phyloP scores from a whole-genome alignment of 2,797 vertebrate genomes.

The Amphiprion clarkii region DNA sequence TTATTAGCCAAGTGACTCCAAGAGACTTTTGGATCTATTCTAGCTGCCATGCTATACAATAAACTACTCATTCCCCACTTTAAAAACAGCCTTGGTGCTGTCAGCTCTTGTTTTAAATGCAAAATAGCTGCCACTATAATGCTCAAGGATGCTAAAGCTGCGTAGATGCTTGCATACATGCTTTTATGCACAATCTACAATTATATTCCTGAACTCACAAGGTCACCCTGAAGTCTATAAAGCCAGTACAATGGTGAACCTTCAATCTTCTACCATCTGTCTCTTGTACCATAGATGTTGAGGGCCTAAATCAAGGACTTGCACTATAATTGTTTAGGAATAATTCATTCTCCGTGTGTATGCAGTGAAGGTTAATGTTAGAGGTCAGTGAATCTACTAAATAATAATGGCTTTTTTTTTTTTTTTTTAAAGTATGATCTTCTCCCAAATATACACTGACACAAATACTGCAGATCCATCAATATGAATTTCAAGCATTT shows the following conservation, averaged over 20 bases:
- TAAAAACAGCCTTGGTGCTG: conserved; percentile 18
- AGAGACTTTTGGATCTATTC: too few relatives aligned
- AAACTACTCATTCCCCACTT: conserved; percentile 1
- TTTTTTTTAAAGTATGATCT: background rate
- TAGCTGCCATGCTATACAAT: background rate
- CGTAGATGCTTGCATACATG: conserved; percentile 8
- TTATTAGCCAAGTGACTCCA: too few relatives aligned
- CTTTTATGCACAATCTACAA: conserved; percentile 42
- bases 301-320: conserved; percentile 20
- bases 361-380: background rate
- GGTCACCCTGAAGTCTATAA: conserved; percentile 37
- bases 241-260: background rate
- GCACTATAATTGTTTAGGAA: background rate
- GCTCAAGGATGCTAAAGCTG: conserved; percentile 31
- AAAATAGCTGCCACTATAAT: conserved; percentile 36
- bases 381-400: background rate
- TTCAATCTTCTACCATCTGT: conserved; percentile 39
- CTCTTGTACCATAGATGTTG: conserved; percentile 18
- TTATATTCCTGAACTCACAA: conserved; percentile 38
- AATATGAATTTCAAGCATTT: conserved; percentile 7
- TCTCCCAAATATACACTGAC: background rate
- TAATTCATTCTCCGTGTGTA: background rate
- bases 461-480: background rate
- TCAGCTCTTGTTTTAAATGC: conserved; percentile 36
- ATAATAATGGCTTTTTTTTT: too few relatives aligned